Percentiles rank a stretch among this genome's conserved stretches.
Evolutionary conservation across 2,888 invertebrate genomes (phyloP).

Genomic region (Patella pellucida): DNA sequence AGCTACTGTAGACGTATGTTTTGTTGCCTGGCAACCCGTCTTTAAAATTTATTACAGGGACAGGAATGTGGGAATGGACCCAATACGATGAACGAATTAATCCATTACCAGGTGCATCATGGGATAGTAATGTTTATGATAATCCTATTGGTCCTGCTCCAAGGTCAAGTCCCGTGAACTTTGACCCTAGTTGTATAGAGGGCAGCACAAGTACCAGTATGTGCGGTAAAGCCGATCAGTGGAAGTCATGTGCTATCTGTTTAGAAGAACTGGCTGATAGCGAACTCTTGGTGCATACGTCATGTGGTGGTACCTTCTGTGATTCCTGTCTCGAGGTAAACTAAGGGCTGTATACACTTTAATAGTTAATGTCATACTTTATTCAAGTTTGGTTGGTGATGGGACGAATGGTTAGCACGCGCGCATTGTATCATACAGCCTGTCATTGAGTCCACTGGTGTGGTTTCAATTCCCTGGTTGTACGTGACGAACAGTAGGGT

Average conservation of each 20-base stretch:
- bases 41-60: slow-evolving; percentile 33
- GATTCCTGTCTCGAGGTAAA: slow-evolving; percentile 76
- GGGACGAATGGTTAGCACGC: too few species aligned
- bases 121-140: background rate
- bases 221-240: slow-evolving; percentile 45
- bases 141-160: background rate
- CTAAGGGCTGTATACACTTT: background rate
- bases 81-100: background rate
- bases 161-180: background rate
- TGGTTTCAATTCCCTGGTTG: too few species aligned
- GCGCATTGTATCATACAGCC: too few species aligned
- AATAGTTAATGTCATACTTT: too few species aligned
- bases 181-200: background rate
- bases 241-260: slow-evolving; percentile 76
- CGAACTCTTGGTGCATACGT: slow-evolving; percentile 75
- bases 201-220: background rate
- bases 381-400: too few species aligned
- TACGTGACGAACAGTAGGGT: too few species aligned
- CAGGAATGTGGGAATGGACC: slow-evolving; percentile 46
- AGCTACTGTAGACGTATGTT: too few species aligned
- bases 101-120: background rate
- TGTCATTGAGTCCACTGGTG: too few species aligned
- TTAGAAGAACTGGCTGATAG: slow-evolving; percentile 75
- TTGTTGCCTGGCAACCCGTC: too few species aligned
- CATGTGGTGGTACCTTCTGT: slow-evolving; percentile 76